These are phyloP conservation scores for Metopolophium dirhodum DNA, from an alignment of 1,140 invertebrate species.

Conservation along the genomic window DNA sequence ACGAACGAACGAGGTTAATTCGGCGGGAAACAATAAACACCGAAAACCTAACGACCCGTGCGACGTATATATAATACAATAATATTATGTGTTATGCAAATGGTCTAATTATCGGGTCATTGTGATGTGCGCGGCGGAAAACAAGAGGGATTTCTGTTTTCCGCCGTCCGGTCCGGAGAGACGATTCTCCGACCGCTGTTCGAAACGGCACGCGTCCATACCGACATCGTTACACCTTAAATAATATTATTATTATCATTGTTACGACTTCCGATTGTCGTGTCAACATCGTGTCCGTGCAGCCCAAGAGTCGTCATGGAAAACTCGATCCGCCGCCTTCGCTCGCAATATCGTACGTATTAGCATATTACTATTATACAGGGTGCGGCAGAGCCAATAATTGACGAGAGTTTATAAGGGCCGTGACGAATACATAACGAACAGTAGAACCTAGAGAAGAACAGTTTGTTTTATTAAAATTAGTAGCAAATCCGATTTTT, in stretches of 20 bases:
- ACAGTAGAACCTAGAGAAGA: too few relatives aligned
- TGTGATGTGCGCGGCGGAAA: background rate
- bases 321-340: too few relatives aligned
- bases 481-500: too few relatives aligned
- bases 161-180: background rate
- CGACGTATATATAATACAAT: background rate
- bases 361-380: too few relatives aligned
- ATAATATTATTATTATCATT: background rate
- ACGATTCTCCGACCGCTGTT: background rate
- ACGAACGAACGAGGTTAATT: background rate
- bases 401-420: too few relatives aligned
- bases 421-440: too few relatives aligned
- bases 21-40: background rate
- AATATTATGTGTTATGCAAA: background rate
- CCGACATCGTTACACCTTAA: background rate
- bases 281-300: background rate
- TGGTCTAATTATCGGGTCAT: slow-evolving; percentile 17
- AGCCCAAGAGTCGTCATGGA: background rate
- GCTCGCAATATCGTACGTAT: too few relatives aligned
- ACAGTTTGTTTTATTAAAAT: too few relatives aligned
- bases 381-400: too few relatives aligned
- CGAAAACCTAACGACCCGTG: background rate
- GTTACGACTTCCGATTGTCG: background rate
- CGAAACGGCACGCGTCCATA: background rate
- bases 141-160: background rate